Base-by-base conservation (phyloP, 1,140 invertebrate genomes). In the Drosophila setifemur region DNA sequence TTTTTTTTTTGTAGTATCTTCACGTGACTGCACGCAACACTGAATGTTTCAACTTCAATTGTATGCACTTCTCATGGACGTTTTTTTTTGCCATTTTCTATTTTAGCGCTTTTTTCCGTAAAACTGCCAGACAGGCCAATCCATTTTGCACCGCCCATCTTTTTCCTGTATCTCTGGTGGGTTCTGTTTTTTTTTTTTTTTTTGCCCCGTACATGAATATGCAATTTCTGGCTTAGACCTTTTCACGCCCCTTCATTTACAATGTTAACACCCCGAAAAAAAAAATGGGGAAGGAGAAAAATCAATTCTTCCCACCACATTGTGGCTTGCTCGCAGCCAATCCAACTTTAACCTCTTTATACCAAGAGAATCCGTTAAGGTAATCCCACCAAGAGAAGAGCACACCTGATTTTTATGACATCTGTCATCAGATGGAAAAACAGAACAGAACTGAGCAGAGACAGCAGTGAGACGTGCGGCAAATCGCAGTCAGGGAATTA, bases 11-110 rank as follows among this genome's bases (percentile, higher is more conserved):
- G 47, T 33, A 4, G 23, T 3, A 45, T 60, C 53, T 31, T 71
- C 67, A 71, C 67, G 67, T 71, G 67, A 71, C 44, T 70, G 66
- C 67, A 71, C 67, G 67, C 67, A 71, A 70, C 61, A 54, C 8
- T 40, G 61, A 48, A 14, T 50, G 35, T 39, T 23, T 50, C 60
- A 37, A 26, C 45, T 50, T 50, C 58, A 64, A 64, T 64, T 64
- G 60, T 64, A 64, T 64, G 60, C 60, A 64, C 21, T 66, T 66
- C 61, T 47, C 60, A 67, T 47, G 61, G 47, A 67, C 48, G 52
- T 67, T 31, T 52, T 49, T 67, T 67, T 31, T 52, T 49, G 28
- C 43, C 26, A 7, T 35, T 70, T 60, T 29, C 23, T 58, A 37
- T 35, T 60, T 71, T 44, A 29, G 40, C 40, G 5, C 37, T 49